Evolutionary conservation across 2,888 invertebrate genomes (phyloP).

Genomic region (Eupithecia subfuscata): DNA sequence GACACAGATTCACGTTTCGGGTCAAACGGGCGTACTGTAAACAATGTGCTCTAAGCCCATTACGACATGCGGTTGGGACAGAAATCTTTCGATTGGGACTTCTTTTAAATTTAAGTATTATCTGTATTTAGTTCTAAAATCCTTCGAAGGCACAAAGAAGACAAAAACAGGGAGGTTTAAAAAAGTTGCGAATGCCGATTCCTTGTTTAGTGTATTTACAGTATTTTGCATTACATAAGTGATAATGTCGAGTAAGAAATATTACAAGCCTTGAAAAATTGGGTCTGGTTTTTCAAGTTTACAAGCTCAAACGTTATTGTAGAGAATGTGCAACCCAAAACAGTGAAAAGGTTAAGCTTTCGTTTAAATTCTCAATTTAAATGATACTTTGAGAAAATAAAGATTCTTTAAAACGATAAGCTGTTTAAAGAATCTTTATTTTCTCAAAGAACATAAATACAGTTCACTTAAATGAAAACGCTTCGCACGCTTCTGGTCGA

Average conservation of each 20-base stretch:
- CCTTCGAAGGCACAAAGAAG: neutral
- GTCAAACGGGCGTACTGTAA: slow-evolving; percentile 77
- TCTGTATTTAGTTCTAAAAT: neutral
- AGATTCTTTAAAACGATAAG: too few species aligned
- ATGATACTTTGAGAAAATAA: too few species aligned
- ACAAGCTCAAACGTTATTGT: neutral
- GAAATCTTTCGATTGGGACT: slow-evolving; percentile 43
- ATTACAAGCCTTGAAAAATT: neutral
- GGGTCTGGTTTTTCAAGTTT: neutral
- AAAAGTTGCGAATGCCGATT: neutral
- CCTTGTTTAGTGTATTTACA: neutral
- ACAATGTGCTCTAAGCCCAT: slow-evolving; percentile 68
- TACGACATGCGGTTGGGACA: slow-evolving; percentile 68
- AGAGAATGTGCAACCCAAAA: neutral
- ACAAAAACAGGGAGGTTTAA: neutral
- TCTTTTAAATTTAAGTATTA: neutral
- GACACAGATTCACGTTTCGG: slow-evolving; percentile 83
- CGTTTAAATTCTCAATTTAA: too few species aligned
- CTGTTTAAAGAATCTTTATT: too few species aligned
- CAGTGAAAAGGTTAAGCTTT: neutral
- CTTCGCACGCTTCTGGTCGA: too few species aligned
- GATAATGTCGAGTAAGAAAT: neutral
- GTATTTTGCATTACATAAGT: neutral
- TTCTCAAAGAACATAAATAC: too few species aligned
- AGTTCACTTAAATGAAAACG: too few species aligned